Evolutionary conservation across 92 coral and sea anemone species (phyloP), one percentile per base, ranked within the genome.

Genomic region (Hydrozoanthus gracilis): DNA sequence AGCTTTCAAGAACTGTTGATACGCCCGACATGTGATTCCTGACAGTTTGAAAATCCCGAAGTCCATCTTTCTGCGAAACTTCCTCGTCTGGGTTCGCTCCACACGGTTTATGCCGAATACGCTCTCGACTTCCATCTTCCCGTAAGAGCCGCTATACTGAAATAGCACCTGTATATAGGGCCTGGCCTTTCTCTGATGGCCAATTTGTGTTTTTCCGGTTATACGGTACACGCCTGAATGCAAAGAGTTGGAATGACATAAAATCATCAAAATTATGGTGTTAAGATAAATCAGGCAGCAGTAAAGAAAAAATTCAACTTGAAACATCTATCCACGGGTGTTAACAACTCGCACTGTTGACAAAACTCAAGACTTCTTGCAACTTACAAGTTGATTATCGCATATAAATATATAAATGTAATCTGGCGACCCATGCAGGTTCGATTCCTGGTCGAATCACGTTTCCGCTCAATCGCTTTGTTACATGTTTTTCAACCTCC

Each of bases 101-200:
- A 5, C 71, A 5, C 72, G 83, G n/a, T 78, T 78, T 15, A 44
- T 45, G 6, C 83, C 83, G 17, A 61, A 61, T 3, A 78, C 71
- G 51, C 44, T 78, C 16, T 78, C 83, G 8, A 78, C 83, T 44
- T 78, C 83, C 83, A 78, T 60, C 27, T 56, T 78, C 6, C 83
- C 83, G 18, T 60, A 78, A 7, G 35, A 27, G 11, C 83, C 83
- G 35, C 35, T 47, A 15, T 78, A 78, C 13, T 78, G 83, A 15
- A 58, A 78, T 48, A 78, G n/a, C 5, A 78, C 83, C 83, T 56
- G 18, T n/a, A 61, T 16, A 35, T 78, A 61, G 44, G 83, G 83
- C 39, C 72, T 39, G 1, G 70, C 69, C 7, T 46, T 78, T 45
- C 52, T 16, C 44, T 47, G 71, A 7, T 55, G 83, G 44, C 44